Evolutionary conservation across 2,797 vertebrate species (phyloP).

Genomic region (Sebastes kiyomatsui): DNA sequence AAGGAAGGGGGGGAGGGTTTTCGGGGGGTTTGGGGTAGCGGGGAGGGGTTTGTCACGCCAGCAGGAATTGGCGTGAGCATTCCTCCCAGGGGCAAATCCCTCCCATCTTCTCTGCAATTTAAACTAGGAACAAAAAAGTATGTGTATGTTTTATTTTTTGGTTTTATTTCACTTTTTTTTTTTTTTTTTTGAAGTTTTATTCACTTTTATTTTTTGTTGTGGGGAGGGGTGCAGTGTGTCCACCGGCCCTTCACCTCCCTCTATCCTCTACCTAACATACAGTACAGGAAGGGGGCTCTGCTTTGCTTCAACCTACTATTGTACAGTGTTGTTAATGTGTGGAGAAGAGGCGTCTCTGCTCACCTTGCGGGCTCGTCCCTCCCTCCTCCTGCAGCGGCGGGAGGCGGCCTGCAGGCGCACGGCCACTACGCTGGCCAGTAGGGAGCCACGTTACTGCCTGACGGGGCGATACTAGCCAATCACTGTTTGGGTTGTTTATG

Average conservation of each 20-base stretch:
- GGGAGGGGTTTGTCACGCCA: constrained; percentile 79
- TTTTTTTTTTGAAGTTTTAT: constrained; percentile 57
- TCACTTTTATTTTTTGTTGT: constrained; percentile 60
- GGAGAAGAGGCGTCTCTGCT: constrained; percentile 64
- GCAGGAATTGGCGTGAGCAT: constrained; percentile 82
- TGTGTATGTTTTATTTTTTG: constrained; percentile 71
- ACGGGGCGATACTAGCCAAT: constrained; percentile 71
- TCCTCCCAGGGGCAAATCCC: constrained; percentile 75
- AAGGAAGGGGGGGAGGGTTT: constrained; percentile 49
- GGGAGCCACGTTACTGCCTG: constrained; percentile 64
- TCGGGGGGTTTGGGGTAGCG: constrained; percentile 34
- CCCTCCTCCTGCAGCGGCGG: constrained; percentile 19
- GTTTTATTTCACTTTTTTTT: constrained; percentile 67
- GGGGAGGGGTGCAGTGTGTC: constrained; percentile 45
- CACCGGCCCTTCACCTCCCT: constrained; percentile 44
- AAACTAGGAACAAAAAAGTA: constrained; percentile 80
- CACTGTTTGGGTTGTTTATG: constrained; percentile 75
- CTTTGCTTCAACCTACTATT: constrained; percentile 79
- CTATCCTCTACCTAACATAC: constrained; percentile 65
- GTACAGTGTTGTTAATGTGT: constrained; percentile 74
- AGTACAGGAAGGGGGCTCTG: constrained; percentile 82
- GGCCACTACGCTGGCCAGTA: constrained; percentile 55
- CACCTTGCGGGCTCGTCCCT: constrained; percentile 25
- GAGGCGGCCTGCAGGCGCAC: constrained; percentile 16
- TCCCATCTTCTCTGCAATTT: constrained; percentile 80